Base-by-base conservation (phyloP, 2,797 vertebrate species). In the Ctenopoma multispine region DNA sequence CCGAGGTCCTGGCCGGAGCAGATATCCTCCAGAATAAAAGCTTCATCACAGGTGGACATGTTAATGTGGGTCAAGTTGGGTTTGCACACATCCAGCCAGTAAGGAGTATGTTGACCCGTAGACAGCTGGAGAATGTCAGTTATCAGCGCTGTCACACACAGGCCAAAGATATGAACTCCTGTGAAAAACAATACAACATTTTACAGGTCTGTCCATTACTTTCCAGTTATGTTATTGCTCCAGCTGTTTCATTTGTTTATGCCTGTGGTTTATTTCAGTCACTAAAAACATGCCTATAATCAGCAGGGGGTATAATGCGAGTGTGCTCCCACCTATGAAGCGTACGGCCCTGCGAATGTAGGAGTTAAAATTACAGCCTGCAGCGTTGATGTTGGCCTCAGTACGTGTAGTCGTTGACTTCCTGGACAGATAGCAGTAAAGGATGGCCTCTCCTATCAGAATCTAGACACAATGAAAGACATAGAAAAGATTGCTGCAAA, bases 341-440 rank as follows among this genome's bases (percentile, higher is more conserved):
- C 97, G 95, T 47, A 98, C 97, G 2, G 96, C 96, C 90, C 97
- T 94, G 86, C 97, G 94, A 43, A 98, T 96, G 83, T 98, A 98
- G 63, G 97, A 98, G 92, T 98, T 98, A 93, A 98, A 98, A 91
- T 97, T 97, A 86, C 97, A 98, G 88, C 97, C 97, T 31, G 96
- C 97, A 0, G 97, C 97, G 5, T 96, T 97, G 89, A 98, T 98
- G 89, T 96, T 96, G 72, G 96, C 95, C 87, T 98, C 96, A 2
- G 96, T 92, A 80, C 95, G 96, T 47, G 93, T 77, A 34, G 94
- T 92, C 13, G 94, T 94, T 75, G 94, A 96, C 87, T 95, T 95
- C 90, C 96, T 95, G 78, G 96, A 95, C 63, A 97, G 92, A 87
- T 96, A 98, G 80, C 97, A 98, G 91, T 97, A 98, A 46, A 98